These are phyloP conservation scores for Scaptodrosophila lebanonensis DNA, from an alignment of 1,140 invertebrate species.

Conservation along the genomic window DNA sequence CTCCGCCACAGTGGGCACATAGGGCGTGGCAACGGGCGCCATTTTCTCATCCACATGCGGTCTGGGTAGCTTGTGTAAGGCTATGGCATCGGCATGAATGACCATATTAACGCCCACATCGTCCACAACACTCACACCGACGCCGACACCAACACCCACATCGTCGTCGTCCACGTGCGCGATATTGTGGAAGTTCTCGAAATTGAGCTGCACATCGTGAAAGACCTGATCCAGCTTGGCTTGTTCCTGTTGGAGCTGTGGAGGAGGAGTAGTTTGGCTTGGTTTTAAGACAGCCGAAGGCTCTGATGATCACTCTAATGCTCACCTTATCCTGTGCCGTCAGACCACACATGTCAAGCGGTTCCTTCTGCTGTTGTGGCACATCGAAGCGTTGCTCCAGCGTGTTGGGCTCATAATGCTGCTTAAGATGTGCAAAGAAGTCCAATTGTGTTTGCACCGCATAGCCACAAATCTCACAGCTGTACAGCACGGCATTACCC, in stretches of 20 bases:
- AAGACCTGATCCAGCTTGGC: constrained; percentile 70
- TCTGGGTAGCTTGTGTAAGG: constrained; percentile 13
- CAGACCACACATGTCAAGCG: constrained; percentile 52
- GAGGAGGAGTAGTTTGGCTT: neutral
- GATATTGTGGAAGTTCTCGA: constrained; percentile 65
- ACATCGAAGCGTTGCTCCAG: constrained; percentile 40
- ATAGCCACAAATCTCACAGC: constrained; percentile 83
- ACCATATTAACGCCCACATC: constrained; percentile 59
- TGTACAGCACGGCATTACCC: constrained; percentile 75
- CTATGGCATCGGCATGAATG: constrained; percentile 36
- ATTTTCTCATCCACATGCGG: constrained; percentile 25
- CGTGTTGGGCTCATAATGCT: constrained; percentile 83
- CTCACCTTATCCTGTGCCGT: constrained; percentile 46
- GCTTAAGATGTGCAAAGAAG: constrained; percentile 87
- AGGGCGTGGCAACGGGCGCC: constrained; percentile 14
- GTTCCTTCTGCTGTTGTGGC: constrained; percentile 48
- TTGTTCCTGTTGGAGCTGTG: constrained; percentile 70
- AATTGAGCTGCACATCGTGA: constrained; percentile 65
- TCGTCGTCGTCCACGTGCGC: constrained; percentile 41
- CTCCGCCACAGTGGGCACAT: neutral
- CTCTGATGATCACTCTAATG: neutral
- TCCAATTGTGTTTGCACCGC: constrained; percentile 82
- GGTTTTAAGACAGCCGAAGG: no score
- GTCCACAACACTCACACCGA: constrained; percentile 34
- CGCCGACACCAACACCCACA: constrained; percentile 42